Percentiles rank a stretch among this genome's conserved stretches.
phyloP scores from a whole-genome alignment of 2,888 invertebrate species.

The Dryomyza anilis region DNA sequence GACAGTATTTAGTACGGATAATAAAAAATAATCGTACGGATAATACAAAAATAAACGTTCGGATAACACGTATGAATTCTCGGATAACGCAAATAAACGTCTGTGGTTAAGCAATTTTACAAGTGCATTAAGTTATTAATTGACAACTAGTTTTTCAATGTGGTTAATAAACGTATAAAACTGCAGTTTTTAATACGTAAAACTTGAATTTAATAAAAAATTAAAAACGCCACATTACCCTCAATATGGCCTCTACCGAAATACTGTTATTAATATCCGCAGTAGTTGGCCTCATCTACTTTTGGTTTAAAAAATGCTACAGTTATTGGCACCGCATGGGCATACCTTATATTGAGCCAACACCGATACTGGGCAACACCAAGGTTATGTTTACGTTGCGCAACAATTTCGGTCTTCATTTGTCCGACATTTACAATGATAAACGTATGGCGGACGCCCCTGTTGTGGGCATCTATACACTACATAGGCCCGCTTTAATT shows the following conservation, averaged over 20 bases:
- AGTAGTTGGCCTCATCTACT: slow-evolving; percentile 38
- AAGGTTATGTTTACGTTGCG: slow-evolving; percentile 47
- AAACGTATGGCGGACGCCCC: slow-evolving; percentile 36
- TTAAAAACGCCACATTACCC: no score
- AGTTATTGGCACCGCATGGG: slow-evolving; percentile 56
- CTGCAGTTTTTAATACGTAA: no score
- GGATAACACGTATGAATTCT: no score
- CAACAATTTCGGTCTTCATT: slow-evolving; percentile 50
- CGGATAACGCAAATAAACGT: no score
- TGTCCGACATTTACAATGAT: slow-evolving; percentile 53
- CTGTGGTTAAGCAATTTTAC: no score
- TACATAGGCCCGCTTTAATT: slow-evolving; percentile 60
- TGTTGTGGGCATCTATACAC: slow-evolving; percentile 57
- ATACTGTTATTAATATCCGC: slow-evolving; percentile 38
- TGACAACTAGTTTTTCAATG: no score
- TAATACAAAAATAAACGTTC: no score
- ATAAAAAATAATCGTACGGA: no score
- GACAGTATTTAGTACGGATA: no score
- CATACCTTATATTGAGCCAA: slow-evolving; percentile 52
- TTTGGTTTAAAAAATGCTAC: slow-evolving; percentile 57
- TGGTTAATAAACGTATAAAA: no score
- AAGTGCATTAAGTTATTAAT: no score
- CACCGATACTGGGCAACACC: slow-evolving; percentile 60
- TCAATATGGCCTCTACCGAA: slow-evolving; percentile 44
- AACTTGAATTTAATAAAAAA: no score